Evolutionary conservation across 2,888 invertebrate genomes (phyloP), one percentile per base, ranked within the genome.

Genomic region (Eremobia ochroleuca): DNA sequence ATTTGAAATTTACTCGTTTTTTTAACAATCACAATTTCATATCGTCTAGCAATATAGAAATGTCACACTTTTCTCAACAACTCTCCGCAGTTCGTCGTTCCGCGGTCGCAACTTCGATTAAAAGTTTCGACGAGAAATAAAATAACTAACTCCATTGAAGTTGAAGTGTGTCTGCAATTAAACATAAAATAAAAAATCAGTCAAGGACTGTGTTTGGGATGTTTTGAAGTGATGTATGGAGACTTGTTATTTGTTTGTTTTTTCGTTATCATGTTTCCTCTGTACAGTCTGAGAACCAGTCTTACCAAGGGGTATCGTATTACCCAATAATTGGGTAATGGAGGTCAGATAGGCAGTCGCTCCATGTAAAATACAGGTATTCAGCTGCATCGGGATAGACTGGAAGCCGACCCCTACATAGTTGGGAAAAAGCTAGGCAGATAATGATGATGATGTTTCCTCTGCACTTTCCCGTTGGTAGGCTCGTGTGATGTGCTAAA

Each of bases 81-180:
- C n/a, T 28, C 52, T 18, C 37, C 49, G 18, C 28, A 40, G 59
- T 28, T 52, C 59, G 28, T 21, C 31, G 55, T 25, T 31, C 18
- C 8, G 58, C 49, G 68, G 71, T 65, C 13, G 65, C 59, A 65
- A 69, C 65, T 83, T 83, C 61, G 28, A 79, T 75, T 49, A 71
- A 75, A 79, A 79, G 28, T 68, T 73, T 73, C 21, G 2, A 28
- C 61, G 62, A 75, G 64, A 72, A 79, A 77, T 77, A 67, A 79
- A 71, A 79, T 40, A 64, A 83, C 37, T 52, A 75, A 75, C 40
- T 62, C 28, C 15, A 21, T 43, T 34, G 55, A 64, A 71, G n/a
- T 61, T 80, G 70, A 49, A 55, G 46, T 43, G 66, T 59, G 49
- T 70, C 31, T 61, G 52, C 70, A 76, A 80, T 81, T 70, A 66